Conservation (phyloP, 2,113 vertebrate species). For the Tyto alba region DNA sequence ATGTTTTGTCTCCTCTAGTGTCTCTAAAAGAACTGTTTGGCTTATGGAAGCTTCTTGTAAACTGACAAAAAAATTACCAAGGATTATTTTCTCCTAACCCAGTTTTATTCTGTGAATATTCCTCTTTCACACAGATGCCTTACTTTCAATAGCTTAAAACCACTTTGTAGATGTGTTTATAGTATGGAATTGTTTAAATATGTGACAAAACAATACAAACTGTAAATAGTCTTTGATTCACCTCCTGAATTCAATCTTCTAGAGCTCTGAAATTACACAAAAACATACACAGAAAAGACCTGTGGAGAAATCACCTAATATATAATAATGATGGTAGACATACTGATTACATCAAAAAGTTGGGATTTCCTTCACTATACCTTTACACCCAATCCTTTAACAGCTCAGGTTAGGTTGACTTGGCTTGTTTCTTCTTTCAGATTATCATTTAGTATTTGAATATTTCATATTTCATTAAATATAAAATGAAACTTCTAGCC, state of each 20-base stretch:
- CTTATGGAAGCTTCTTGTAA: background rate
- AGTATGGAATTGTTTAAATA: background rate
- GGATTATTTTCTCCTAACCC: background rate
- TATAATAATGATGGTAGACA: background rate
- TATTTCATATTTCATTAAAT: background rate
- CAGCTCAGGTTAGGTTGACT: background rate
- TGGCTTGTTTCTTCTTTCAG: background rate
- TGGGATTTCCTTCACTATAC: background rate
- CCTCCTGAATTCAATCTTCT: background rate
- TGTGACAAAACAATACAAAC: background rate
- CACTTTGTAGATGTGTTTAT: background rate
- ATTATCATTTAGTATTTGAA: background rate
- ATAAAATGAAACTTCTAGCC: background rate
- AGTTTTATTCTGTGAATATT: background rate
- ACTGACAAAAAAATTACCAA: background rate
- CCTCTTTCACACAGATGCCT: background rate
- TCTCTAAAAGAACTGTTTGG: background rate
- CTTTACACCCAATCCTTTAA: background rate
- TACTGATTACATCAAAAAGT: background rate
- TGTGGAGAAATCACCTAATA: background rate
- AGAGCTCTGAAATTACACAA: background rate
- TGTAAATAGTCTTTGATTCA: background rate
- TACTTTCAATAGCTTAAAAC: background rate
- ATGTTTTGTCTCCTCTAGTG: background rate
- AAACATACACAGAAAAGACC: background rate